These are phyloP conservation scores for Coendou prehensilis DNA, from an alignment of 2,797 vertebrate species.

Conservation along the genomic window DNA sequence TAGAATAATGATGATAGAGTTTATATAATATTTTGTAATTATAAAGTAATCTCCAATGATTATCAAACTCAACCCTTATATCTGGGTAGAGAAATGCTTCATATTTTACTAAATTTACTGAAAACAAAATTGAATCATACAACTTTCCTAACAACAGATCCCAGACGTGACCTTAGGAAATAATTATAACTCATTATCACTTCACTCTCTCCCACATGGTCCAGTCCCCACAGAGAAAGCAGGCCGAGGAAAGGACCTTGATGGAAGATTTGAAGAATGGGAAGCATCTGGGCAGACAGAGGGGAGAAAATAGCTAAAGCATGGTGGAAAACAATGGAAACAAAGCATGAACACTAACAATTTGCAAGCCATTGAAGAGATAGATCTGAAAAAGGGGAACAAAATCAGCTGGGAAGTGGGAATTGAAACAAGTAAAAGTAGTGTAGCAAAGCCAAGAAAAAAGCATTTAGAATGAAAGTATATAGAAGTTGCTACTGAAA, in stretches of 20 bases:
- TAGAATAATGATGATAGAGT: not conserved
- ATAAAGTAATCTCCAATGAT: not conserved
- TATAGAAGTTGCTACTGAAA: not conserved
- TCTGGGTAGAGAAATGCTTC: not conserved
- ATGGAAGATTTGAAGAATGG: not conserved
- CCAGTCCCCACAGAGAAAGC: not conserved
- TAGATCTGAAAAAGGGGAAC: not conserved
- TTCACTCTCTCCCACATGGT: not conserved
- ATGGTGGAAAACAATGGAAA: not conserved
- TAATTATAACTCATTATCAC: not conserved
- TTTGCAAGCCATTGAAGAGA: not conserved
- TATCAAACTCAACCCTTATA: not conserved
- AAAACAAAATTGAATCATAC: slow-evolving; percentile 31
- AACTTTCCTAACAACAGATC: not conserved
- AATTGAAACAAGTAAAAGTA: not conserved
- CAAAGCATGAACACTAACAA: not conserved
- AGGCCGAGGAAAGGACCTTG: not conserved
- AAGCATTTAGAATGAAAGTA: not conserved
- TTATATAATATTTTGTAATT: not conserved
- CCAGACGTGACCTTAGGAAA: not conserved
- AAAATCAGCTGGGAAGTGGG: not conserved
- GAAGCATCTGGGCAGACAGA: not conserved
- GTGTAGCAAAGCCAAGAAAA: not conserved
- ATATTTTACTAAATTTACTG: not conserved
- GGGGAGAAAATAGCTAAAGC: not conserved